Evolutionary conservation across 2,113 vertebrate genomes (phyloP).

Genomic region (Aegotheles bennettii): DNA sequence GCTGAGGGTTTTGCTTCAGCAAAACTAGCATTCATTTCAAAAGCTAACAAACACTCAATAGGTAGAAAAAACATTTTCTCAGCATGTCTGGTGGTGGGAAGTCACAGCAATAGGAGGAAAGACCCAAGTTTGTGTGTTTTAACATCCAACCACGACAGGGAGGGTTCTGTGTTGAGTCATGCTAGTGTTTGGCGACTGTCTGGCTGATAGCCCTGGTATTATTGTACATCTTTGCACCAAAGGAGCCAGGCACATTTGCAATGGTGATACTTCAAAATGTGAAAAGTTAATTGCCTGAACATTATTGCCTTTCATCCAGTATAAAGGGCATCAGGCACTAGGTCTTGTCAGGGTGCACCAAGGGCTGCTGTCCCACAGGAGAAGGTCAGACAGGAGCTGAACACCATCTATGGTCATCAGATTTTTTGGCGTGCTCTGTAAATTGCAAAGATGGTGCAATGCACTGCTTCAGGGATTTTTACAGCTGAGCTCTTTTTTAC

Average conservation of each 20-base stretch:
- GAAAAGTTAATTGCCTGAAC: neutral
- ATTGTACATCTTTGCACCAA: neutral
- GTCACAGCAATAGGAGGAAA: neutral
- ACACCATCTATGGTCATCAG: neutral
- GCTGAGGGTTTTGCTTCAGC: neutral
- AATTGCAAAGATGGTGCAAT: neutral
- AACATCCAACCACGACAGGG: neutral
- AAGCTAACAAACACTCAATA: neutral
- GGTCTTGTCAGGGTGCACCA: neutral
- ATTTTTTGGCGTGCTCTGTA: neutral
- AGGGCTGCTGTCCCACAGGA: neutral
- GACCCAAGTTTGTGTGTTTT: neutral
- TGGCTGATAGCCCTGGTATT: neutral
- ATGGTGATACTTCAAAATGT: neutral
- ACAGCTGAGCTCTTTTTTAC: neutral
- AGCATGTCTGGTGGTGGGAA: neutral
- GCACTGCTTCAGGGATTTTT: neutral
- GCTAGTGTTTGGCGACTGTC: neutral
- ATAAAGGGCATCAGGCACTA: neutral
- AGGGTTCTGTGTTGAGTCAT: neutral
- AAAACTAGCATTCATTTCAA: neutral
- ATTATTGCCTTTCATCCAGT: neutral
- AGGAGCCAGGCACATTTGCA: neutral
- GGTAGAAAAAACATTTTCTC: neutral
- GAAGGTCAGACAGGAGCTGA: slow-evolving; percentile 17